phyloP scores from a whole-genome alignment of 2,113 vertebrate genomes.

The Eulemur macaco region DNA sequence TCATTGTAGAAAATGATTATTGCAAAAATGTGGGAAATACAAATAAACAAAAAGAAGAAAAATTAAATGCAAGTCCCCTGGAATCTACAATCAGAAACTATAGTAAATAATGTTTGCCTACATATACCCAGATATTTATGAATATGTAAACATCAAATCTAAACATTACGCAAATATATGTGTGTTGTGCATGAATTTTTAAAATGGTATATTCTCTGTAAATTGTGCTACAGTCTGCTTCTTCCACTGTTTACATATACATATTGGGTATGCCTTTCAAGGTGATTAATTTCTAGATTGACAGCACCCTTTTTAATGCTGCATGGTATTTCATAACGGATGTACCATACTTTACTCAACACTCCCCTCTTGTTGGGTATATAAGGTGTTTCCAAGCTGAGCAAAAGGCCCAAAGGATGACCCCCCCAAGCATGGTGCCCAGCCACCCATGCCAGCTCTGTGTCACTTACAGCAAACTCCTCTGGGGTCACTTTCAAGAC shows the following conservation, averaged over 20 bases:
- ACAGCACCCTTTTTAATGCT: neutral
- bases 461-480: constrained; percentile 95
- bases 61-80: neutral
- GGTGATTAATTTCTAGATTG: neutral
- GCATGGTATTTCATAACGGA: neutral
- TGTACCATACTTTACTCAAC: neutral
- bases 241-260: neutral
- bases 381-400: neutral
- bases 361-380: neutral
- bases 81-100: neutral
- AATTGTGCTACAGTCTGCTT: neutral
- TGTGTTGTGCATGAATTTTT: neutral
- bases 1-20: neutral
- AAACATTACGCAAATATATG: neutral
- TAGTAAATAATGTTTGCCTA: neutral
- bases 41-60: neutral
- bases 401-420: neutral
- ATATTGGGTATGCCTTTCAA: neutral
- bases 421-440: neutral
- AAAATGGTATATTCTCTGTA: neutral
- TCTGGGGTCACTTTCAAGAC: constrained; percentile 97
- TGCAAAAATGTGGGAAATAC: neutral
- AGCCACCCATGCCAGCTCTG: neutral
- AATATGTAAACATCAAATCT: neutral
- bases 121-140: neutral